A percentile compares a stretch with the other conserved stretches of the same genome.
These are phyloP conservation scores for Leguminivora glycinivorella DNA, from an alignment of 1,140 invertebrate genomes.

Conservation along the genomic window DNA sequence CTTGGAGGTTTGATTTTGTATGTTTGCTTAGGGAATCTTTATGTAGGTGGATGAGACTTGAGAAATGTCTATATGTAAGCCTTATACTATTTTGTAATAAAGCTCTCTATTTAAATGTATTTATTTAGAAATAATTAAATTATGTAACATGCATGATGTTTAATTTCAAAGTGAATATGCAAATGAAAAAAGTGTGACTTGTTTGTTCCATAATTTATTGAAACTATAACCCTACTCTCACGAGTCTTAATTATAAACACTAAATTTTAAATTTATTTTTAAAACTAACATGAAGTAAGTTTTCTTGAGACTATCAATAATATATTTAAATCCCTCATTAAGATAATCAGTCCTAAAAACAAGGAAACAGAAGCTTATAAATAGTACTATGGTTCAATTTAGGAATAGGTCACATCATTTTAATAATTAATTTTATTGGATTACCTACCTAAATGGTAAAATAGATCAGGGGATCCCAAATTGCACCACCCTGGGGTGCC, in stretches of 20 bases:
- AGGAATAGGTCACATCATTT: not conserved
- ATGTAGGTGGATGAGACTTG: no score
- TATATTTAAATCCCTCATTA: not conserved
- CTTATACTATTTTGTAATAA: not conserved
- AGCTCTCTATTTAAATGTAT: conserved; percentile 21
- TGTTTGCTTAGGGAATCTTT: no score
- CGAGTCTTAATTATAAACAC: not conserved
- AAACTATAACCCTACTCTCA: conserved; percentile 12
- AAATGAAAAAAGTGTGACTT: not conserved
- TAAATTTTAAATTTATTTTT: not conserved
- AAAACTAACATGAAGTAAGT: not conserved
- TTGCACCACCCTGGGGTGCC: no score
- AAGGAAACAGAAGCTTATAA: not conserved
- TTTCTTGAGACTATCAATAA: not conserved
- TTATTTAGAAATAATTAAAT: conserved; percentile 22
- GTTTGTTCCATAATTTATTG: conserved; percentile 20
- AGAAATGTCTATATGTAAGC: not conserved
- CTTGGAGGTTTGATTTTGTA: no score
- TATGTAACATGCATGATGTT: not conserved
- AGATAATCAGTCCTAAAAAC: not conserved
- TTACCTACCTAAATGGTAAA: not conserved
- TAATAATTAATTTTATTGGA: not conserved
- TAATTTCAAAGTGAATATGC: not conserved
- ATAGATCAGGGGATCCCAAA: no score
- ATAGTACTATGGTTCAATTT: no score